A percentile compares a stretch with the other conserved stretches of the same genome.
Evolutionary conservation across 2,113 vertebrate species (phyloP).

Genomic region (Cryptomyrus ogoouensis): DNA sequence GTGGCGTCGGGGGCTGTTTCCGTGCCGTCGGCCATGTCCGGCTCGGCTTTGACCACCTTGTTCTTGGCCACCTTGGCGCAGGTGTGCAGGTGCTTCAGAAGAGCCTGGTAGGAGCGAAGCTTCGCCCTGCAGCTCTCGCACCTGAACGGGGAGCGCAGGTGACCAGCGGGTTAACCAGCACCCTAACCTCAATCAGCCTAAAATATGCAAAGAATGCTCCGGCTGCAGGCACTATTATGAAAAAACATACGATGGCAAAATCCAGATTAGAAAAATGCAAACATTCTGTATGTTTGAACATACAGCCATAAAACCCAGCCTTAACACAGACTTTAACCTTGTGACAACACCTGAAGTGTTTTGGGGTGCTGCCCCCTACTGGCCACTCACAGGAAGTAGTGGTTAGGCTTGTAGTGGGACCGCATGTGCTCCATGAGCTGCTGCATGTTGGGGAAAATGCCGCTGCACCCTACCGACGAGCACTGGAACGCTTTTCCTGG

Average conservation of each 20-base stretch:
- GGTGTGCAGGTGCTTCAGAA: slow-evolving; percentile 89
- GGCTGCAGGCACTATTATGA: neutral
- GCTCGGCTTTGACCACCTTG: slow-evolving; percentile 42
- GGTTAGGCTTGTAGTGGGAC: slow-evolving; percentile 88
- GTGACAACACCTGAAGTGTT: neutral
- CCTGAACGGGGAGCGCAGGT: slow-evolving; percentile 46
- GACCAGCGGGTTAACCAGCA: neutral
- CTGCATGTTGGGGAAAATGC: slow-evolving; percentile 83
- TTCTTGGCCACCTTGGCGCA: slow-evolving; percentile 74
- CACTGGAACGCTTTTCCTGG: slow-evolving; percentile 76
- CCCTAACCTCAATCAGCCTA: neutral
- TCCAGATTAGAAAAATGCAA: too few relatives aligned
- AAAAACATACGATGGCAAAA: neutral
- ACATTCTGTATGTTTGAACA: neutral
- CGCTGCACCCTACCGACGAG: slow-evolving; percentile 65
- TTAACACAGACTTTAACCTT: neutral
- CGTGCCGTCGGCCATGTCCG: neutral
- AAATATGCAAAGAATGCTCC: neutral
- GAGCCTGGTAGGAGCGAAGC: slow-evolving; percentile 80
- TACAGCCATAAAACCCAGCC: neutral
- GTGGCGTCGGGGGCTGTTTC: slow-evolving; percentile 36
- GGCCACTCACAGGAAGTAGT: slow-evolving; percentile 83
- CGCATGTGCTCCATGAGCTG: slow-evolving; percentile 83
- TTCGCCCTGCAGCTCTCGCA: slow-evolving; percentile 89
- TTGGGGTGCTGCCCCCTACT: neutral